phyloP scores from a whole-genome alignment of 30 jellyfish, hydroid and myxozoan species.

The Kudoa iwatai region DNA sequence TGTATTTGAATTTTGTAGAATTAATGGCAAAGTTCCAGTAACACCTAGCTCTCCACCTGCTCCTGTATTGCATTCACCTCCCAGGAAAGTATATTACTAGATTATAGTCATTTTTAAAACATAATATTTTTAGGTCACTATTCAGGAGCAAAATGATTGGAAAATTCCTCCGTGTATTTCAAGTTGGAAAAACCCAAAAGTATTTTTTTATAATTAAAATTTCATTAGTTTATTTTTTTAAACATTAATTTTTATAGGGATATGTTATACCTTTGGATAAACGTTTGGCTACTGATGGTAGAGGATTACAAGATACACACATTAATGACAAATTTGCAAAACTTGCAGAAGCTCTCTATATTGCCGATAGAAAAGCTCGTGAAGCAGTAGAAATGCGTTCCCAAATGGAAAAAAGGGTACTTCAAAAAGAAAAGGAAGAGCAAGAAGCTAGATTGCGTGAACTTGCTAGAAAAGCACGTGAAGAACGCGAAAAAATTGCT shows the following conservation, averaged over 20 bases:
- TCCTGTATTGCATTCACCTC: slow-evolving; percentile 99
- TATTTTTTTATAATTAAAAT: neutral
- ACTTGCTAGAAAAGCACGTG: slow-evolving; percentile 80
- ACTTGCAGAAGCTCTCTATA: slow-evolving; percentile 81
- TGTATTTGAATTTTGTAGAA: slow-evolving; percentile 3
- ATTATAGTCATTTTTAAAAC: neutral
- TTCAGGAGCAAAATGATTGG: slow-evolving; percentile 94
- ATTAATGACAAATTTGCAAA: slow-evolving; percentile 93
- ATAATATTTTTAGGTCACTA: slow-evolving; percentile 14
- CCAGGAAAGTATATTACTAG: slow-evolving; percentile 25
- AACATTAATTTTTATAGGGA: slow-evolving; percentile 14
- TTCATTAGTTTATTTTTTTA: neutral
- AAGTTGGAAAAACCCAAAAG: slow-evolving; percentile 97
- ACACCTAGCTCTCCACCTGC: slow-evolving; percentile 99
- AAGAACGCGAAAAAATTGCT: slow-evolving; percentile 35
- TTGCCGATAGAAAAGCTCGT: slow-evolving; percentile 97
- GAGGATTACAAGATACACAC: slow-evolving; percentile 89
- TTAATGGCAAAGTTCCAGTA: slow-evolving; percentile 70
- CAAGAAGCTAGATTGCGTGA: slow-evolving; percentile 32
- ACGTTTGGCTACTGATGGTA: slow-evolving; percentile 91
- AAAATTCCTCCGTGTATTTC: slow-evolving; percentile 98
- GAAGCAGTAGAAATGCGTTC: slow-evolving; percentile 92
- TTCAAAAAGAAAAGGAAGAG: slow-evolving; percentile 72
- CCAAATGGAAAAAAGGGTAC: slow-evolving; percentile 42
- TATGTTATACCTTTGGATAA: slow-evolving; percentile 88